Evolutionary conservation across 2,113 vertebrate genomes (phyloP), one percentile per base, ranked within the genome.

Genomic region (Bostrychus sinensis): DNA sequence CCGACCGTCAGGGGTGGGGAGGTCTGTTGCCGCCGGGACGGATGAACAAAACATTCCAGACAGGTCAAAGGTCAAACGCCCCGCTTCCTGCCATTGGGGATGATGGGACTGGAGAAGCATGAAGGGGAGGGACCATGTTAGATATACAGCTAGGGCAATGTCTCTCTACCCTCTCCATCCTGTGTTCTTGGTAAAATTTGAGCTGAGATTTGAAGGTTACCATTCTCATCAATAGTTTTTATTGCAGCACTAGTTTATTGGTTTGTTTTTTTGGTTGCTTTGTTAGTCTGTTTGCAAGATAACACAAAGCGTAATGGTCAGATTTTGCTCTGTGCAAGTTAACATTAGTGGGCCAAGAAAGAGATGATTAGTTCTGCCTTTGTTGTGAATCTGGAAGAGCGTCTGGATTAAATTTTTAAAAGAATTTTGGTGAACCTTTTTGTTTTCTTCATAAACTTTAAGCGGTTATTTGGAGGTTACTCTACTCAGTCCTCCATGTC

Each of bases 31-130:
- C 45, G 68, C 28, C 19, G 57, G 63, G 66, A 72, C 62, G 26
- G 62, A 61, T 39, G 34, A 77, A 75, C 65, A 62, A 71, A 83
- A 76, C 77, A 88, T 80, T 86, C 77, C 82, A 73, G 66, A 30
- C 19, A 48, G 78, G 86, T 87, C 81, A 86, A 78, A 85, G 79
- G 81, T 66, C 79, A 83, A 83, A 76, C 7, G 30, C 42, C 54
- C 51, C 38, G 19, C 80, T 88, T 88, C 89, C 87, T 88, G 82
- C 55, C 59, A 70, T 68, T 65, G 19, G 16, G 72, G 60, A 75
- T 36, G 70, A 72, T 22, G 54, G 64, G 72, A 66, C 19, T 60
- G 72, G 62, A 55, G 56, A 53, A 69, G 59, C 28, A 23, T 55
- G 62, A 63, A 45, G 54, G 66, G 70, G 32, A 59, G 45, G 23